Base-by-base conservation (phyloP, 2,888 invertebrate species). In the Cheilosia soror region DNA sequence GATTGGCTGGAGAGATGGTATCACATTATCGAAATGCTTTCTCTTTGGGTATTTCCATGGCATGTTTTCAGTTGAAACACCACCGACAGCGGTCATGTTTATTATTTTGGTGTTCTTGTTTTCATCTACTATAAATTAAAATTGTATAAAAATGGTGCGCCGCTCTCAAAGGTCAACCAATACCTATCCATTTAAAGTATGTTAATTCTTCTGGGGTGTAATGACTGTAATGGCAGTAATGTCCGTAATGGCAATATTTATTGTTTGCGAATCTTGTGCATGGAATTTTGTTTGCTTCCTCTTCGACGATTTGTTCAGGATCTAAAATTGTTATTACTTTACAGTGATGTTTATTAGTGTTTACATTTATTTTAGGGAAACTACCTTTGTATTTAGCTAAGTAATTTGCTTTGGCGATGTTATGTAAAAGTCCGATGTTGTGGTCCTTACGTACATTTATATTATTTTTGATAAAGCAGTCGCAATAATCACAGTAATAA, bases 401-500 rank as follows among this genome's bases (percentile, higher is more conserved):
- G 42, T 90, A 90, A 4, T 89, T 89, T 0, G 88, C 80, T 77
- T 90, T 91, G 2, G 90, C 90, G 6, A 90, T 89, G 25, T 89
- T 90, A 77, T 92, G 92, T 13, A 88, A 72, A 13, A 91, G 75
- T 3, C 92, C 92, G 0, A 88, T 87, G 40, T 90, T 89, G 75
- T 92, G 92, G 6, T 88, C 88, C 84, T 91, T 91, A 0, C 92
- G 90, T 5, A 92, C 90, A 87, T 90, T 91, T 15, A 90, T 44
- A 82, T 91, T 90, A 73, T 91, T 91, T 87, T 91, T 92, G 88
- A 92, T 89, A 79, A 88, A 91, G 76, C 92, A 92, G 40, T 89
- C 87, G 62, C 92, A 92, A 73, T 92, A 92, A 81, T 92, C 92
- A 72, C 92, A 92, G 69, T 89, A 92, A 88, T 91, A 92, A 85